Base-by-base conservation (phyloP, 1,140 invertebrate genomes). In the Drosophila biarmipes region DNA sequence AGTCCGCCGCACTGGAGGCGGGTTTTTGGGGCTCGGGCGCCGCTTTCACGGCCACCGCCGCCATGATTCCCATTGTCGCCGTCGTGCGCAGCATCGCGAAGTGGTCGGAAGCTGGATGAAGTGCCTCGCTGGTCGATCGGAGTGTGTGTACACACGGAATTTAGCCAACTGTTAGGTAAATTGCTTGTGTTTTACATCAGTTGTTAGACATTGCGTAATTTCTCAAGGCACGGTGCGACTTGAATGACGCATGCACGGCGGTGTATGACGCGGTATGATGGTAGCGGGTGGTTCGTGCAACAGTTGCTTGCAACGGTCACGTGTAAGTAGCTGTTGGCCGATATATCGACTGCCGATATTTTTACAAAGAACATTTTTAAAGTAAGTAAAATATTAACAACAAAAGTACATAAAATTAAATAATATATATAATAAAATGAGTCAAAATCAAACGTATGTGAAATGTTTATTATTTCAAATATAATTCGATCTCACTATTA, bases 131-230 rank as follows among this genome's bases (percentile, higher is more conserved):
- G 52, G 38, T 75, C 52, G 38, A 31, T 69, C 51, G 15, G 14
- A 35, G 35, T 51, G 19, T 34, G 31, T 62, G 21, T 59, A 53
- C 40, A 59, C 46, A 29, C 48, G 68, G 11, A 73, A 73, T 73
- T 73, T 73, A 15, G 71, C 11, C 24, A 77, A 69, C 58, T 85
- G 12, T 53, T 38, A 14, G 11, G 53, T n/a, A 56, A 68, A 67
- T 67, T 54, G 34, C 29, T 57, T 56, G 35, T 49, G 34, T 63
- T 72, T 78, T 78, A 77, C 66, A 24, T 85, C 38, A 73, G 48
- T 67, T 75, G 73, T 78, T 81, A 48, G 21, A 71, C 80, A 84
- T 84, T 84, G 80, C 80, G 54, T 84, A 84, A 84, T 72, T 76
- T 82, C 55, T 77, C 76, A 84, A 12, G 29, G 31, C 10, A 74